phyloP scores from a whole-genome alignment of 1,140 invertebrate genomes.

The Eulimnadia texana region DNA sequence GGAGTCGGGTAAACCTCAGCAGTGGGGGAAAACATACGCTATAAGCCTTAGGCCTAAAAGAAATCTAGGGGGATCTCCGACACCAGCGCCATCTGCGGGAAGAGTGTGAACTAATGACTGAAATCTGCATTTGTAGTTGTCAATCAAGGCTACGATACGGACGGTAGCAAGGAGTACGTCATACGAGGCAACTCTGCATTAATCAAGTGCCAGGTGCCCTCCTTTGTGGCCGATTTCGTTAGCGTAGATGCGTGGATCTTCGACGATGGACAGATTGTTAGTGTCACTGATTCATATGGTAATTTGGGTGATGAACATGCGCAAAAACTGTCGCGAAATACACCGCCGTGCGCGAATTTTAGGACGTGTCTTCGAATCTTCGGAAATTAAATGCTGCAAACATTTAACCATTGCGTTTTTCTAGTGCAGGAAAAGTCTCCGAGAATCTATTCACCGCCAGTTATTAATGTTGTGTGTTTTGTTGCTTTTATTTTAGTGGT shows the following conservation, averaged over 20 bases:
- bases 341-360: too few relatives aligned
- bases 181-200: conserved; percentile 86
- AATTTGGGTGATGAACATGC: conserved; percentile 16
- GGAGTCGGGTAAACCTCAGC: too few relatives aligned
- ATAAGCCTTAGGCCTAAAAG: neutral
- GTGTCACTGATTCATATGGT: conserved; percentile 44
- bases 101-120: too few relatives aligned
- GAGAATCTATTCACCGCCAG: too few relatives aligned
- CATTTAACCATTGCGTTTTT: neutral
- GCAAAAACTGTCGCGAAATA: neutral
- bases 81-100: neutral
- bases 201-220: conserved; percentile 81
- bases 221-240: conserved; percentile 80
- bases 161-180: conserved; percentile 69
- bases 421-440: neutral
- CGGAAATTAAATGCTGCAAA: too few relatives aligned
- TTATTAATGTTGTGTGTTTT: neutral
- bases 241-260: conserved; percentile 76
- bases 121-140: too few relatives aligned
- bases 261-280: conserved; percentile 40
- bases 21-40: too few relatives aligned
- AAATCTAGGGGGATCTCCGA: neutral
- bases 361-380: too few relatives aligned
- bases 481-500: conserved; percentile 42
- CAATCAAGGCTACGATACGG: conserved; percentile 27